These are phyloP conservation scores for Egretta garzetta DNA, from an alignment of 2,113 vertebrate genomes.

Conservation along the genomic window DNA sequence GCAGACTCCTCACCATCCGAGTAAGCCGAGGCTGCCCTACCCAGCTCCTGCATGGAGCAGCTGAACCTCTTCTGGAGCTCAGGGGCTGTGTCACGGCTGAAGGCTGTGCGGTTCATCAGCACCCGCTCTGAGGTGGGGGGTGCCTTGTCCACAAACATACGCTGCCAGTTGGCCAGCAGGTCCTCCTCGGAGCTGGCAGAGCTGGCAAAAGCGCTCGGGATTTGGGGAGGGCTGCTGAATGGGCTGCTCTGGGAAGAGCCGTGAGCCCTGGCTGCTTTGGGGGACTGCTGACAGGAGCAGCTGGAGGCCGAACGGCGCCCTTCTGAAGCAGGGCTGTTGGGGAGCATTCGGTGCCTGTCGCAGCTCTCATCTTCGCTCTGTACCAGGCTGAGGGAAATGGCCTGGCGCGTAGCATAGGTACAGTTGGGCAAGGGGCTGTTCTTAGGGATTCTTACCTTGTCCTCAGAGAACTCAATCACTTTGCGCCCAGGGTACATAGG, in stretches of 20 bases:
- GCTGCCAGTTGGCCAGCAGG: constrained; percentile 92
- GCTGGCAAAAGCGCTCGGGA: constrained; percentile 84
- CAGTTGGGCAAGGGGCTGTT: constrained; percentile 97
- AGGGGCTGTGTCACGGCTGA: constrained; percentile 80
- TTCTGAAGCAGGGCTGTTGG: constrained; percentile 83
- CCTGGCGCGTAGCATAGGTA: constrained; percentile 94
- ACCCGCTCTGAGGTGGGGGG: constrained; percentile 76
- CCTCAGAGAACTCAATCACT: constrained; percentile 96
- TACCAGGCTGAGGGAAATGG: constrained; percentile 95
- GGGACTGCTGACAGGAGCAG: constrained; percentile 73
- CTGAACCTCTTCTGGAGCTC: constrained; percentile 82
- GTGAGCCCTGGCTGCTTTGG: constrained; percentile 59
- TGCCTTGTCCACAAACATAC: constrained; percentile 92
- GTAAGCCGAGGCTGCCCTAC: constrained; percentile 66
- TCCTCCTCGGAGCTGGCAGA: constrained; percentile 93
- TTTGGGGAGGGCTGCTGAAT: constrained; percentile 77
- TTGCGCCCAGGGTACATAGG: constrained; percentile 90
- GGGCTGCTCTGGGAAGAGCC: constrained; percentile 87
- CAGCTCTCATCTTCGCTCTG: constrained; percentile 79
- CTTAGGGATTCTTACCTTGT: constrained; percentile 94
- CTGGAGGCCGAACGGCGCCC: constrained; percentile 73
- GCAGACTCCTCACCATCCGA: constrained; percentile 85
- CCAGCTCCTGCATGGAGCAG: constrained; percentile 75
- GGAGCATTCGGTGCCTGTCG: constrained; percentile 69
- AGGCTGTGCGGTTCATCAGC: constrained; percentile 85